Evolutionary conservation across 2,888 invertebrate genomes (phyloP).

Genomic region (Andrena flavipes): DNA sequence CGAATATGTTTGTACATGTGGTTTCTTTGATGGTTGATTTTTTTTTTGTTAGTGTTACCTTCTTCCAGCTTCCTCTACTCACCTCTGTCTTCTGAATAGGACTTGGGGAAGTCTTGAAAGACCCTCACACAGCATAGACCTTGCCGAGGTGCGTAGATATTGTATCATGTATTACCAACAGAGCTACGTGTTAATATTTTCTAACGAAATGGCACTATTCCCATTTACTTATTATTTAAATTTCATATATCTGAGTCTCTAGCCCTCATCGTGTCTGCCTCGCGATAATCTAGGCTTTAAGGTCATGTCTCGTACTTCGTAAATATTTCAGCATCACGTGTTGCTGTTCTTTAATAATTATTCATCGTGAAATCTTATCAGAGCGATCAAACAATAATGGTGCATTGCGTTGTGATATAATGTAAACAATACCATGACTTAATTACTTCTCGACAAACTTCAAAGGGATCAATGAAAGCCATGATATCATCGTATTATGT

Average conservation of each 20-base stretch:
- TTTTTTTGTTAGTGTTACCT: conserved; percentile 83
- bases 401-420: conserved; percentile 14
- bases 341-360: background rate
- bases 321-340: background rate
- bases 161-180: conserved; percentile 85
- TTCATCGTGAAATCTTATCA: background rate
- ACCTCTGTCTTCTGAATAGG: conserved; percentile 84
- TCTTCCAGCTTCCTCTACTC: conserved; percentile 84
- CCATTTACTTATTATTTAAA: conserved; percentile 83
- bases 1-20: conserved; percentile 69
- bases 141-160: conserved; percentile 85
- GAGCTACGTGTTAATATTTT: conserved; percentile 85
- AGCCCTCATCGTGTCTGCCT: conserved; percentile 63
- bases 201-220: conserved; percentile 84
- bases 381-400: conserved; percentile 7
- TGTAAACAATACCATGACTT: conserved; percentile 23
- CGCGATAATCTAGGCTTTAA: conserved; percentile 50
- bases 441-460: background rate
- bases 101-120: conserved; percentile 85
- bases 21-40: conserved; percentile 73
- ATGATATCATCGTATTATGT: conserved; percentile 7
- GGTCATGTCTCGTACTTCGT: conserved; percentile 53
- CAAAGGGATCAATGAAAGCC: background rate
- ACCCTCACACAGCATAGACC: conserved; percentile 85
- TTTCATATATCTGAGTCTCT: conserved; percentile 69